Evolutionary conservation across 2,888 invertebrate species (phyloP), one percentile per base, ranked within the genome.

Genomic region (Atethmia centrago): DNA sequence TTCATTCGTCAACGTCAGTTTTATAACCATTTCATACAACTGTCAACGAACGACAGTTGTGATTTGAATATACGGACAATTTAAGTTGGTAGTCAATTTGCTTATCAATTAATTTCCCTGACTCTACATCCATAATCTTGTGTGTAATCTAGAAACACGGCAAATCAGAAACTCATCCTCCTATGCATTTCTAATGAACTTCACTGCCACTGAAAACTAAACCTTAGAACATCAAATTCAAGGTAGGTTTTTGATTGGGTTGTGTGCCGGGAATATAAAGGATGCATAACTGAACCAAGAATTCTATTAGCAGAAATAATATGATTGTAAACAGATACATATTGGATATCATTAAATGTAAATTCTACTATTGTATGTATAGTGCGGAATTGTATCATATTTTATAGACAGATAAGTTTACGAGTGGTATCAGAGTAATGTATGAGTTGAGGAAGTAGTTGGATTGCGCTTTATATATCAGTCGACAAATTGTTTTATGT

Each of bases 331-430:
- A 53, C 51, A 68, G 58, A 59, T 53, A 1, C 59, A 59, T 14
- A n/a, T n/a, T n/a, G n/a, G 28, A 21, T 49, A 62, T 40, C 42
- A 66, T 73, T 80, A 47, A 80, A 78, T 74, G 51, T 58, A 78
- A 78, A 80, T 73, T 63, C 49, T 9, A 28, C 42, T 72, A 72
- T 62, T 65, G 36, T 56, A 64, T 68, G 28, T 14, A 53, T 53
- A 40, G 45, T 68, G 8, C 19, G 3, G 51, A 59, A 45, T 42
- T 19, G 51, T 47, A 45, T 51, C 8, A 36, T 67, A 45, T 67
- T 74, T 77, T 36, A 36, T 36, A 28, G 19, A 36, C 8, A 19
- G 0, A 12, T 51, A 40, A 31, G n/a, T 67, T 74, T 74, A 77
- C 31, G 58, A 58, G n/a, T 31, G 14, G 16, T n/a, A 58, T 49